Conservation (phyloP, 2,797 vertebrate genomes). For the Diplodus puntazzo region DNA sequence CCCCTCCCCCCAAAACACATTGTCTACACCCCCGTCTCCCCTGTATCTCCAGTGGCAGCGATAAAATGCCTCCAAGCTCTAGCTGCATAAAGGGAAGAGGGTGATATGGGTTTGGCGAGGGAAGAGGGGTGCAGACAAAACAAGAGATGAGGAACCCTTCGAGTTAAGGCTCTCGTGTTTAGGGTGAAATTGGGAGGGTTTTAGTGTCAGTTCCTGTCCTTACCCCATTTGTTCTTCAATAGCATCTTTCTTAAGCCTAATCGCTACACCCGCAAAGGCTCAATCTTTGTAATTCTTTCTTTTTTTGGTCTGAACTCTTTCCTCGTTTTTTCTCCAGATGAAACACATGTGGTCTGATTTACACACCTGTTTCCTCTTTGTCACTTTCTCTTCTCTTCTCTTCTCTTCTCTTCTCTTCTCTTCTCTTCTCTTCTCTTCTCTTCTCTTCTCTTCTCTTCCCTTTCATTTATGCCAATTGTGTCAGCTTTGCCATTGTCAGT, state of each 20-base stretch:
- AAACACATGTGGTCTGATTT: conserved; percentile 41
- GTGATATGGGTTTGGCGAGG: conserved; percentile 39
- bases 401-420: conserved; percentile 34
- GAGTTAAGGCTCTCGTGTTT: conserved; percentile 23
- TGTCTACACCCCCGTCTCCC: conserved; percentile 50
- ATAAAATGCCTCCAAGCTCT: conserved; percentile 74
- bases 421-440: neutral
- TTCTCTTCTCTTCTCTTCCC: conserved; percentile 9
- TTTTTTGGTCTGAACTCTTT: neutral
- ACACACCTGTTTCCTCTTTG: conserved; percentile 72
- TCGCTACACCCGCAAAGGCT: conserved; percentile 2
- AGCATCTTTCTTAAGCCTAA: neutral
- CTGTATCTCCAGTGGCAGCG: conserved; percentile 69
- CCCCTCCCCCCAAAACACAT: conserved; percentile 64
- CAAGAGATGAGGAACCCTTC: conserved; percentile 32
- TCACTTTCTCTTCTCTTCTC: conserved; percentile 36
- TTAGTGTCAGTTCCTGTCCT: conserved; percentile 4
- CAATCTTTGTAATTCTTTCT: neutral
- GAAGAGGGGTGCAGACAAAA: conserved; percentile 16
- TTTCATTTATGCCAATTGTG: neutral
- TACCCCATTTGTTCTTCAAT: neutral
- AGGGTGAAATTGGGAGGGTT: neutral
- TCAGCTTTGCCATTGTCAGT: neutral
- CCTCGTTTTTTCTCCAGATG: conserved; percentile 36
- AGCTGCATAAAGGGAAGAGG: conserved; percentile 45